Evolutionary conservation across 2,797 vertebrate species (phyloP).

Genomic region (Scolopax rusticola): DNA sequence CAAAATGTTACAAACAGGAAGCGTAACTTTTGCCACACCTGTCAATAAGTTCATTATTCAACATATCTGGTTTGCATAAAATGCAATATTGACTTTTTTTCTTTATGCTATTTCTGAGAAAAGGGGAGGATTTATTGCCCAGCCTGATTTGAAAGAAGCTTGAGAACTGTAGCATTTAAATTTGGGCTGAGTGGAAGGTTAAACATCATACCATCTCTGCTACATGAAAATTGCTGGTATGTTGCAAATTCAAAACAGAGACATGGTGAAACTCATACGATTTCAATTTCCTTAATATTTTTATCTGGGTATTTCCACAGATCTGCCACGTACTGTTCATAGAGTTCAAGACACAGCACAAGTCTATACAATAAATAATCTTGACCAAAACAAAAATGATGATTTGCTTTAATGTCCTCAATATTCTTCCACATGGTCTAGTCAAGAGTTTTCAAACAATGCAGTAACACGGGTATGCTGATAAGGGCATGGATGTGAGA

Average conservation of each 20-base stretch:
- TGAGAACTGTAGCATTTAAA: neutral
- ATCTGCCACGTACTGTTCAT: neutral
- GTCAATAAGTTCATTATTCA: neutral
- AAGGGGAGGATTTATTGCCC: neutral
- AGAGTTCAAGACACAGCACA: neutral
- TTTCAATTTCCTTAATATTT: neutral
- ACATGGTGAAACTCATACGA: neutral
- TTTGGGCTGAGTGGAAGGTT: neutral
- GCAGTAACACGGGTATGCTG: rapidly evolving
- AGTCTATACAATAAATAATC: neutral
- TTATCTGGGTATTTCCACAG: neutral
- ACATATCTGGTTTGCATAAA: neutral
- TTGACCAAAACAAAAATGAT: neutral
- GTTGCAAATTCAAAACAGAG: neutral
- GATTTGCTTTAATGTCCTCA: neutral
- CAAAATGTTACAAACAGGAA: neutral
- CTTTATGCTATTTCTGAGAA: neutral
- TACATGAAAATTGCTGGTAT: neutral
- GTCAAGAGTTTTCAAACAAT: neutral
- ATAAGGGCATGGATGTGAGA: neutral
- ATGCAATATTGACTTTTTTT: neutral
- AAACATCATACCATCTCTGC: neutral
- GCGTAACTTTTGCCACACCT: neutral
- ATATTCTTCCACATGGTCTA: neutral
- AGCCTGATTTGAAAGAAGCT: neutral